Base-by-base conservation (phyloP, 1,140 invertebrate genomes). In the Zaprionus vittiger region DNA sequence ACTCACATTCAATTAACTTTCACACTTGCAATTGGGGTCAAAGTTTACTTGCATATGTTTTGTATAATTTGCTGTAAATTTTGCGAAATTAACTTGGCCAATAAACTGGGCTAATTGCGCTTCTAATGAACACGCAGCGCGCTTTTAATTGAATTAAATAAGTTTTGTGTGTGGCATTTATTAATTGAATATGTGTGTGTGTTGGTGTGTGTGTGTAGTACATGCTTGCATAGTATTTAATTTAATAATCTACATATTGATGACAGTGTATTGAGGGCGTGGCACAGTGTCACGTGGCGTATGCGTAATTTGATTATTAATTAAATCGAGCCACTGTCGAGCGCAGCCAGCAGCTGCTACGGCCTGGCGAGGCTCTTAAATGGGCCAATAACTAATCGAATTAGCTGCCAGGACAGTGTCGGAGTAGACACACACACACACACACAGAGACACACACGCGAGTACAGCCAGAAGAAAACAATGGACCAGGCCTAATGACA, bases 281-380 rank as follows among this genome's bases (percentile, higher is more conserved):
- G 11, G 11, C 20, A 52, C 9, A 28, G 76, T 62, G 84, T 79
- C 78, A 84, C 81, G 65, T 76, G 79, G 74, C 85, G 84, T 89
- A 89, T 89, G 72, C 84, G 85, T 89, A 89, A 90, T 89, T 89
- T 79, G 81, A 90, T 89, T 90, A 89, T 84, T 89, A 90, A 89
- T 89, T 89, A 79, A 89, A 87, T 89, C 47, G 80, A 41, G 68
- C 80, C 28, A 67, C 64, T 44, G 62, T 61, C 38, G 60, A 63
- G 63, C 56, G 26, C 47, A 52, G 47, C 7, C 20, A 49, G 44
- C 22, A 20, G n/a, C 47, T 20, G 20, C 47, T 31, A 47, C 12
- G 57, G 37, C 11, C 63, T 47, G 34, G 78, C 4, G 0, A 26
- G 37, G 75, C 79, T 71, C 72, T 77, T 79, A 89, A 89, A 81